Base-by-base conservation (phyloP, 2,888 invertebrate genomes). In the Microdon myrmicae region DNA sequence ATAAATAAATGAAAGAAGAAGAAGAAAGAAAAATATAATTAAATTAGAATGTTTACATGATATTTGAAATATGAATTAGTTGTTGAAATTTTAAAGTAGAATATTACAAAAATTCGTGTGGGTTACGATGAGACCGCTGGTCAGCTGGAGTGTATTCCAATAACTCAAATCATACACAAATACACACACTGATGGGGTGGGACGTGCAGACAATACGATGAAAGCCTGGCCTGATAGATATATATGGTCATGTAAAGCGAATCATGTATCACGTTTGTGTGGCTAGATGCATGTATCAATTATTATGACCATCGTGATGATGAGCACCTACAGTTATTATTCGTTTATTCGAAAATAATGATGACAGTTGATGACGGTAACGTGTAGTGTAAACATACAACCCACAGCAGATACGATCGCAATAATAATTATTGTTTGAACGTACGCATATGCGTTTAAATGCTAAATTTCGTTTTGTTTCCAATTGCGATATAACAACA, bases 321-420 rank as follows among this genome's bases (percentile, higher is more conserved):
- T 69, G 69, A 69, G 68, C 67, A 66, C 53, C 60, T 51, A 68
- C 60, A 67, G 67, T 69, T 70, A 69, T 68, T 70, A 69, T 67
- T 68, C 68, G 55, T 66, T 64, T 69, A 69, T 68, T 66, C 56
- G 69, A 67, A 69, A 58, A 64, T 67, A 68, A 69, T 69, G 71
- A 70, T 71, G 73, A 72, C 72, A 73, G 72, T 73, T 71, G 71
- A 70, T 72, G 70, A 71, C 71, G 69, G 69, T 67, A 69, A 68
- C 70, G 71, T 70, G 69, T 61, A 68, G 70, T 69, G 71, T 70
- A 69, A 71, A 72, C 72, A 72, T 54, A 60, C 54, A 60, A 29
- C 59, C 25, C 23, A 64, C 25, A n/a, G n/a, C n/a, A n/a, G n/a
- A n/a, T n/a, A n/a, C n/a, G n/a, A n/a, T n/a, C n/a, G n/a, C n/a